Evolutionary conservation across 2,113 vertebrate genomes (phyloP).

Genomic region (Balaeniceps rex): DNA sequence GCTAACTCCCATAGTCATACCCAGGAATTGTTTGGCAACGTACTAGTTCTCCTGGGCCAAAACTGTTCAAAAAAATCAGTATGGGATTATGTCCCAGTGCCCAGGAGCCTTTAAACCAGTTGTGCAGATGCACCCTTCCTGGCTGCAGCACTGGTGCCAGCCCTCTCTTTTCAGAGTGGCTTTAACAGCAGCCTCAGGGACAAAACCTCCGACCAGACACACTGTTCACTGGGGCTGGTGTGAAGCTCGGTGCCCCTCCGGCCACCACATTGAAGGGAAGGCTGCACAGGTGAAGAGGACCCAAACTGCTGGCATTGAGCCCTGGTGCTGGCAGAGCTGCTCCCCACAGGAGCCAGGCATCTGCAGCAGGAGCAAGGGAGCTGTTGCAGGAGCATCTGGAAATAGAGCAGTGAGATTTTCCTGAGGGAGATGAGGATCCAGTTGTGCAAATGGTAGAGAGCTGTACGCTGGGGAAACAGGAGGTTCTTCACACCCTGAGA

Average conservation of each 20-base stretch:
- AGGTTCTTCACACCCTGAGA: background rate
- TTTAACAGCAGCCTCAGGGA: background rate
- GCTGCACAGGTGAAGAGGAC: background rate
- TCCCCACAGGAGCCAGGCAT: background rate
- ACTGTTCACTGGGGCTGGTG: background rate
- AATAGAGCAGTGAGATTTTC: background rate
- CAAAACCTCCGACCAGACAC: background rate
- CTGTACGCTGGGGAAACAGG: background rate
- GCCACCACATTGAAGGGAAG: background rate
- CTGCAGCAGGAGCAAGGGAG: background rate
- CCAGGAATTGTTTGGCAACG: background rate
- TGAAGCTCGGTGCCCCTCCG: background rate
- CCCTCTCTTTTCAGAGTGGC: background rate
- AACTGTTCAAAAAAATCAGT: background rate
- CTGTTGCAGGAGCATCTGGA: background rate
- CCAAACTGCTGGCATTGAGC: rapidly evolving
- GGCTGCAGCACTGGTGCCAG: too few species aligned
- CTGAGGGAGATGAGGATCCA: background rate
- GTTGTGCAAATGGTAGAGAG: background rate
- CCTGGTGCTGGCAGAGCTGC: background rate
- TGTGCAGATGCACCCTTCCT: background rate
- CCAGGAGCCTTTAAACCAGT: background rate
- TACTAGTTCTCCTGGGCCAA: background rate
- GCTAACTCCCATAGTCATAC: background rate
- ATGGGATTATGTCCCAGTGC: background rate